phyloP scores from a whole-genome alignment of 2,797 vertebrate genomes.

The Fundulus diaphanus region DNA sequence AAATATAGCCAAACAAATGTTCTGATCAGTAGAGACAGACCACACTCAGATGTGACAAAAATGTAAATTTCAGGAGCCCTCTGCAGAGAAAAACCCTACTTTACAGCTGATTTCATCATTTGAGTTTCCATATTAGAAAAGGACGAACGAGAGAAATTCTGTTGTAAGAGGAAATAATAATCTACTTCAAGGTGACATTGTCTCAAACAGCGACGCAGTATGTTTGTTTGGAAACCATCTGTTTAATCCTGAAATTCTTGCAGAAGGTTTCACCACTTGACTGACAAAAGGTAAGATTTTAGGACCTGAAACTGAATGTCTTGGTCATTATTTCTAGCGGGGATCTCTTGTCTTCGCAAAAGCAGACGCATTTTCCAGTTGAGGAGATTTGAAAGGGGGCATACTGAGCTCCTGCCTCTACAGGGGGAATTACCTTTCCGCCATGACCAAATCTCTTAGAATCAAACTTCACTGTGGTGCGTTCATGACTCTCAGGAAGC shows the following conservation, averaged over 20 bases:
- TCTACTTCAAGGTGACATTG: slow-evolving; percentile 35
- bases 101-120: slow-evolving; percentile 35
- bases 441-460: slow-evolving; percentile 62
- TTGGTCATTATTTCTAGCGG: slow-evolving; percentile 30
- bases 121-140: not conserved
- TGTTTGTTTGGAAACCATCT: slow-evolving; percentile 20
- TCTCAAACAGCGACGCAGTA: slow-evolving; percentile 2
- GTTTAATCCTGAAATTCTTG: slow-evolving; percentile 23
- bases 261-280: slow-evolving; percentile 25
- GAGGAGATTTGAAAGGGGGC: slow-evolving; percentile 72
- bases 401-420: slow-evolving; percentile 57
- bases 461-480: slow-evolving; percentile 70
- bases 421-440: slow-evolving; percentile 75
- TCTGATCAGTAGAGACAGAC: not conserved
- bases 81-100: not conserved
- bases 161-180: slow-evolving; percentile 2
- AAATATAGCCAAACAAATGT: not conserved
- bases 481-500: slow-evolving; percentile 55
- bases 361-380: slow-evolving; percentile 73
- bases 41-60: not conserved
- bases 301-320: slow-evolving; percentile 12
- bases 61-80: not conserved
- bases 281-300: slow-evolving; percentile 10
- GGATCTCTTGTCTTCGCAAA: slow-evolving; percentile 61
- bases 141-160: not conserved